Percentiles rank a stretch among this genome's conserved stretches.
Conservation (phyloP, 1,140 invertebrate genomes). For the Wiebesia pumilae region DNA sequence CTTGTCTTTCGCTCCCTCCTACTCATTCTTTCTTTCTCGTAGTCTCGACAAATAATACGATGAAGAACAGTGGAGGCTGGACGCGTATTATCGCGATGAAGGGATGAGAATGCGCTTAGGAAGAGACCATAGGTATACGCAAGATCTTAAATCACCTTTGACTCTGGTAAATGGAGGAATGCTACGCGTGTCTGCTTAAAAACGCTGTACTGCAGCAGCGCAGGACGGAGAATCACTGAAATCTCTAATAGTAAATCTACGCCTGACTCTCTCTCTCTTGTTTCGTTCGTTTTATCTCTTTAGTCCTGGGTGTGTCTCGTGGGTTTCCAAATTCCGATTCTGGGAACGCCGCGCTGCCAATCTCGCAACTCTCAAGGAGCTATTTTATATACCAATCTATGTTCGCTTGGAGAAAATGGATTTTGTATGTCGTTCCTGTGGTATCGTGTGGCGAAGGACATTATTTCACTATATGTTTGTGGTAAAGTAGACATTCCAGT, state of each 20-base stretch:
- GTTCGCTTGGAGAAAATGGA: constrained; percentile 54
- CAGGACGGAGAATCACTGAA: constrained; percentile 56
- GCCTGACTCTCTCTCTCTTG: neutral
- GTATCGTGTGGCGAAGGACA: constrained; percentile 7
- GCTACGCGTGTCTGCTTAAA: neutral
- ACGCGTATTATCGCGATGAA: constrained; percentile 53
- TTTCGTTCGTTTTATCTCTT: constrained; percentile 9
- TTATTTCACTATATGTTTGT: neutral
- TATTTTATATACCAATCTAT: constrained; percentile 44
- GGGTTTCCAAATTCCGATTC: constrained; percentile 38
- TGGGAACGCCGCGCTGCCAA: constrained; percentile 10
- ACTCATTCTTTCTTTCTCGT: neutral
- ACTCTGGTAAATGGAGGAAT: constrained; percentile 61
- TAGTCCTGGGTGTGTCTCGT: neutral
- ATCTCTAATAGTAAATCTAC: constrained; percentile 65
- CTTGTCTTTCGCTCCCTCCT: neutral
- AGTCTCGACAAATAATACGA: neutral
- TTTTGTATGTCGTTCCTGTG: constrained; percentile 40
- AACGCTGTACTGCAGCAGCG: neutral
- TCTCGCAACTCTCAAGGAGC: neutral
- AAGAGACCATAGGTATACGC: constrained; percentile 52
- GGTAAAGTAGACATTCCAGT: neutral
- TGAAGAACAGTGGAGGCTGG: constrained; percentile 43
- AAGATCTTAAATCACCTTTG: constrained; percentile 72
- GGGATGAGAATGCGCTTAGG: constrained; percentile 40